Evolutionary conservation across 2,888 invertebrate species (phyloP), one percentile per base, ranked within the genome.

Genomic region (Drosophila mimetica): DNA sequence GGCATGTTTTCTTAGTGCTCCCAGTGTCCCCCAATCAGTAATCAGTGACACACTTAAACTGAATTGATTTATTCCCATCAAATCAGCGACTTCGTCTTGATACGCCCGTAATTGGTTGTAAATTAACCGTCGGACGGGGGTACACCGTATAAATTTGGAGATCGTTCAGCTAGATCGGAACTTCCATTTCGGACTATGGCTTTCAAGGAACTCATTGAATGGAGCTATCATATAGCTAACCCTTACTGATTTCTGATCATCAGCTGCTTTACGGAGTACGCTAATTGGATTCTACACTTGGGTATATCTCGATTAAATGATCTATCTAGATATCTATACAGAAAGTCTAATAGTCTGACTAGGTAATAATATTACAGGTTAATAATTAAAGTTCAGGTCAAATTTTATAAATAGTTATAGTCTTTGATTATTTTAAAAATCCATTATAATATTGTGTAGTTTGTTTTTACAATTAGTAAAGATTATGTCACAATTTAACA

Each of bases 1-100:
- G 25, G 30, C 58, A 53, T 53, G 22, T 22, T 36, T 25, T 52
- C 34, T 9, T 25, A 28, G 60, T 48, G 36, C 13, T 18, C 32
- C 42, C 63, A 63, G 48, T 34, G 42, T 36, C 37, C 67, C 39
- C 71, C 71, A 52, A 71, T 37, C 66, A 37, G 58, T 76, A 82
- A 83, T 77, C 89, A 85, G 80, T 79, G 88, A 89, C 83, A 87
- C 74, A 86, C 77, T 77, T 79, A 81, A 79, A 70, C 64, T 74
- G 75, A 78, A 85, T 82, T 89, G 90, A 90, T 90, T 90, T 90
- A 89, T 86, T 88, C 77, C 60, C 65, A 71, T 76, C 69, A 88
- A 84, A 84, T 77, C 75, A 76, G 76, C 76, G 81, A 89, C 84
- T 78, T 74, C 69, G 74, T 82, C 67, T 89, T 77, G 81, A 85